Conservation (phyloP, 2,888 invertebrate species). For the Oscheius sp. region DNA sequence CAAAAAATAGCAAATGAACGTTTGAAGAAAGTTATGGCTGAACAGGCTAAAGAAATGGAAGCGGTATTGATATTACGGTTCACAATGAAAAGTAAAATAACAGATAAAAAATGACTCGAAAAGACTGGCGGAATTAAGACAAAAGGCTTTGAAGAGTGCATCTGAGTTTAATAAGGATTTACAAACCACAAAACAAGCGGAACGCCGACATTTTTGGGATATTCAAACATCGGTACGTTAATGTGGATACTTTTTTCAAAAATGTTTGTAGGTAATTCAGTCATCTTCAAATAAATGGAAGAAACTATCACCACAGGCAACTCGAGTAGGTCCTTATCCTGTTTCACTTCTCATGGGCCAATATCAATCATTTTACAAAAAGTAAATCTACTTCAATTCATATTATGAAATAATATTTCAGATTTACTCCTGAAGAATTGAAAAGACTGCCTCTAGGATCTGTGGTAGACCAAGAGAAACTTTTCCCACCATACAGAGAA, state of each 20-base stretch:
- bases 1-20: constrained; percentile 66
- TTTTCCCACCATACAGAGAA: constrained; percentile 62
- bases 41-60: constrained; percentile 75
- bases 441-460: constrained; percentile 93
- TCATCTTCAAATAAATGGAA: constrained; percentile 48
- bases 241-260: background rate
- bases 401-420: constrained; percentile 33
- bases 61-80: constrained; percentile 66
- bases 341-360: constrained; percentile 95
- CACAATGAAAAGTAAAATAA: constrained; percentile 9
- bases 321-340: constrained; percentile 80
- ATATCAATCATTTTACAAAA: constrained; percentile 87
- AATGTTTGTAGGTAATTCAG: constrained; percentile 57
- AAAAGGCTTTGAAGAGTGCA: constrained; percentile 85
- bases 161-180: constrained; percentile 81
- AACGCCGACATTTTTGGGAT: constrained; percentile 87
- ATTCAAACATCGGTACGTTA: constrained; percentile 82
- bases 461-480: constrained; percentile 79
- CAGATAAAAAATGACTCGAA: constrained; percentile 69
- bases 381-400: constrained; percentile 74
- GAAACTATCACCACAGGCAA: constrained; percentile 42
- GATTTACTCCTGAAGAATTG: constrained; percentile 85
- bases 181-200: constrained; percentile 82
- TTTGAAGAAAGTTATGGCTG: constrained; percentile 73
- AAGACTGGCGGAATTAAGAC: constrained; percentile 80